Conservation (phyloP, 2,797 vertebrate species). For the Halcyon chelicuti region DNA sequence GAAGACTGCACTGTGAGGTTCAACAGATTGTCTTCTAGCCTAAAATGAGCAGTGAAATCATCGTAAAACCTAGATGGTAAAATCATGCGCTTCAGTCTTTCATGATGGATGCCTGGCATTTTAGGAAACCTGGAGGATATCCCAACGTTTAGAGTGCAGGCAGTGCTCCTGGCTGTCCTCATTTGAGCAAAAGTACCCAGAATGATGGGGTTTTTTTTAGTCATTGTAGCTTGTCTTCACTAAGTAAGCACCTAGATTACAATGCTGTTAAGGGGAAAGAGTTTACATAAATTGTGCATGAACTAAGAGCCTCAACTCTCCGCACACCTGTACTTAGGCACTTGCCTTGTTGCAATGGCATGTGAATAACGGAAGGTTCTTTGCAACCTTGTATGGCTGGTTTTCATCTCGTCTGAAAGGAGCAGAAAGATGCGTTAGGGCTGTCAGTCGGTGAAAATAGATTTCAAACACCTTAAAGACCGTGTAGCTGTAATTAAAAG, state of each 20-base stretch:
- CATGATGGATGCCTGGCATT: not conserved
- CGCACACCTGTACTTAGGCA: not conserved
- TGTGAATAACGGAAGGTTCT: not conserved
- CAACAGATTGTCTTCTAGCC: conserved; percentile 63
- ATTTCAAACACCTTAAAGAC: conserved; percentile 28
- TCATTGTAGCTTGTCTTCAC: not conserved
- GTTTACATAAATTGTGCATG: not conserved
- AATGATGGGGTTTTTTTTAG: not conserved
- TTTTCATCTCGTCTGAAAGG: not conserved
- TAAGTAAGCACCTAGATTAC: not conserved
- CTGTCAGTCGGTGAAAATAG: conserved; percentile 6
- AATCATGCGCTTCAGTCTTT: not conserved
- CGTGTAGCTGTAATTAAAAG: conserved; percentile 33
- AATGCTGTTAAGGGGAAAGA: not conserved
- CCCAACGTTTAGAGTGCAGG: not conserved
- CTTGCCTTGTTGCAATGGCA: not conserved
- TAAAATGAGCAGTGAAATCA: conserved; percentile 37
- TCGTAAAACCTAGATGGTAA: conserved; percentile 12
- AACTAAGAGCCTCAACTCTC: not conserved
- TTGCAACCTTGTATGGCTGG: not conserved
- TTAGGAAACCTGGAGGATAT: not conserved
- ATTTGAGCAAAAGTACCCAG: not conserved
- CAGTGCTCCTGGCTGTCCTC: not conserved
- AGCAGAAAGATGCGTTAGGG: not conserved
- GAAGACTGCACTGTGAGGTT: conserved; percentile 46